Evolutionary conservation across 2,113 vertebrate genomes (phyloP).

Genomic region (Melanostigma gelatinosum): DNA sequence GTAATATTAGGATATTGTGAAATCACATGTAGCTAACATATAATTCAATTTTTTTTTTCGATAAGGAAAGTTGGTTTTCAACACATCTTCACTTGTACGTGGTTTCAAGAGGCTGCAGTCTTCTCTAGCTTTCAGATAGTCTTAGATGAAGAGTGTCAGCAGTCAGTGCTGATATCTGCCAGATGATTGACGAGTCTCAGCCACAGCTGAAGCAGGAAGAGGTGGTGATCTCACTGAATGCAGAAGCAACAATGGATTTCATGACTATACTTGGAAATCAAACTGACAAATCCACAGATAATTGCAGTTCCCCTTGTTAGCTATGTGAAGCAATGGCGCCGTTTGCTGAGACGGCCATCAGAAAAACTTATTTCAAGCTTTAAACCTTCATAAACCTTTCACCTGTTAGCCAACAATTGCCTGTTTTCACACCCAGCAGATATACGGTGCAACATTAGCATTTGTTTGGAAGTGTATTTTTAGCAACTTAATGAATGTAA

Average conservation of each 20-base stretch:
- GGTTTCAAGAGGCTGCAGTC: not conserved
- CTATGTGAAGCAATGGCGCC: not conserved
- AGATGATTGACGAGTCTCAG: slow-evolving; percentile 29
- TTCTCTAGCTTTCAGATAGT: not conserved
- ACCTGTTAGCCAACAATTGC: not conserved
- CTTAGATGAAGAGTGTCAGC: slow-evolving; percentile 39
- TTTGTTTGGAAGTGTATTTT: not conserved
- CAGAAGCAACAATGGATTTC: not conserved
- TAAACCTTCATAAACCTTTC: not conserved
- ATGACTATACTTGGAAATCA: not conserved
- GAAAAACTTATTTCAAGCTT: not conserved
- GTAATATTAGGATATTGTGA: not conserved
- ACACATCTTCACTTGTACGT: not conserved
- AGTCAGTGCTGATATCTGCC: slow-evolving; percentile 27
- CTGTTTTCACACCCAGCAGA: not conserved
- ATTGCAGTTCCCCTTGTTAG: not conserved
- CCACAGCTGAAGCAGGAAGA: slow-evolving; percentile 1
- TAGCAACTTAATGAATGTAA: not conserved
- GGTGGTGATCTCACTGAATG: not conserved
- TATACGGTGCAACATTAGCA: not conserved
- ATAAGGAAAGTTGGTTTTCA: not conserved
- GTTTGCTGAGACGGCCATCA: not conserved
- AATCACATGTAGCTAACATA: not conserved
- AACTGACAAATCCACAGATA: not conserved
- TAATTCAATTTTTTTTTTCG: not conserved